Evolutionary conservation across 2,797 vertebrate genomes (phyloP).

Genomic region (Amblyopsis hoosieri): DNA sequence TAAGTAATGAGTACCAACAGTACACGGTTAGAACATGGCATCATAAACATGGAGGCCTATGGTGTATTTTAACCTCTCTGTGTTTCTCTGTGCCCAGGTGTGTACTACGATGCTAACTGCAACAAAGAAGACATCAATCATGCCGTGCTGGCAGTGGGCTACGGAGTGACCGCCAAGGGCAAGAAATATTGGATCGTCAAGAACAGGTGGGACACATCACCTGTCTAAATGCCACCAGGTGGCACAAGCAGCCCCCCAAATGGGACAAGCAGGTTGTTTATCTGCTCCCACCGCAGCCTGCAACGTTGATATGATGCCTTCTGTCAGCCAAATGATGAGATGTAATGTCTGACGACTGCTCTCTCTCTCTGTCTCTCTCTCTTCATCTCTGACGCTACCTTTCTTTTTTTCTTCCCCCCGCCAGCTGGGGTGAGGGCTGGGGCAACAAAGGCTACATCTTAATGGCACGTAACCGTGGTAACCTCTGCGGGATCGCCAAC

Average conservation of each 20-base stretch:
- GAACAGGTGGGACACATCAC: conserved; percentile 85
- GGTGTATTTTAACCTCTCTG: neutral
- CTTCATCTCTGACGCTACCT: neutral
- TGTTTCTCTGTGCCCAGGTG: conserved; percentile 69
- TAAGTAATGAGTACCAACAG: neutral
- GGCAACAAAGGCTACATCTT: conserved; percentile 78
- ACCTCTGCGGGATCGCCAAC: conserved; percentile 83
- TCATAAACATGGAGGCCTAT: too few relatives aligned
- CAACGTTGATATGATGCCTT: conserved; percentile 7
- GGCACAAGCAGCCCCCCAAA: conserved; percentile 18
- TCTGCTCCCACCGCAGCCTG: neutral
- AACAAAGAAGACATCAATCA: conserved; percentile 88
- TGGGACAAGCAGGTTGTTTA: conserved; percentile 8
- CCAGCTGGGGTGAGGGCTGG: conserved; percentile 81
- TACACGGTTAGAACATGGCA: neutral
- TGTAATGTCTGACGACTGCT: conserved; percentile 8
- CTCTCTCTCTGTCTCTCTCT: neutral
- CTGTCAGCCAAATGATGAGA: conserved; percentile 20
- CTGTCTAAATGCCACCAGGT: conserved; percentile 38
- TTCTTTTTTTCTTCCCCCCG: conserved; percentile 14
- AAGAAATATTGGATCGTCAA: conserved; percentile 94
- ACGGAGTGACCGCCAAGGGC: conserved; percentile 83
- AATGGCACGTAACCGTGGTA: conserved; percentile 83
- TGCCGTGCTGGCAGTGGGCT: conserved; percentile 91
- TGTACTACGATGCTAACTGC: conserved; percentile 90